Base-by-base conservation (phyloP, 2,797 vertebrate genomes). In the Enteromius argenteus region DNA sequence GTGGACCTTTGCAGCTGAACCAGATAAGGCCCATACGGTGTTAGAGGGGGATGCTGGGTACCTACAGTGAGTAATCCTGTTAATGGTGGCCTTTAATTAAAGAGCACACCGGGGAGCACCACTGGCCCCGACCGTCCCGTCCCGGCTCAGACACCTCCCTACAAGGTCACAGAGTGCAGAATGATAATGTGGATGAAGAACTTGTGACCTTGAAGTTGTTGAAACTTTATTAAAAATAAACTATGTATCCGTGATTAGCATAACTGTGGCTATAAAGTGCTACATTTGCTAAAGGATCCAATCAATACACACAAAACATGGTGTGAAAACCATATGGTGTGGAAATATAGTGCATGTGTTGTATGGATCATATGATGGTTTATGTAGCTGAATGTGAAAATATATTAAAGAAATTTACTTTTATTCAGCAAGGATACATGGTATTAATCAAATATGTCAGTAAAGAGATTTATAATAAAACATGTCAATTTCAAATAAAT, bases 21-120 rank as follows among this genome's bases (percentile, higher is more conserved):
- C 80, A 86, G 79, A 84, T 75, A 60, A 53, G 79, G 66, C 49
- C 72, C 81, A 86, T 75, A 86, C 69, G 85, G 86, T 81, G 67
- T 78, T 79, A 79, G 85, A 79, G 66, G 75, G 86, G 74, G 77
- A 81, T 67, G 76, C 76, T 76, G 53, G 67, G 62, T 79, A 71
- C 72, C 83, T 68, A 83, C 83, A 85, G 77, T 68, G 83, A 84
- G 35, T 83, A 83, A 85, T 56, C 88, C 77, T 86, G 85, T 81
- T 85, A 86, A 71, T 79, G 72, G 85, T 67, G 64, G 58, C 74
- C 82, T 86, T 88, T 86, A 88, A 87, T 88, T 84, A 83, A 79
- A 84, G 79, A 71, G 39, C 86, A 62, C 82, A 77, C 71, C 27
- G 27, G 72, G 84, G 39, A 56, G 32, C 62, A 42, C 74, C 39